Evolutionary conservation across 2,888 invertebrate genomes (phyloP), one percentile per base, ranked within the genome.

Genomic region (Carpatolechia fugitivella): DNA sequence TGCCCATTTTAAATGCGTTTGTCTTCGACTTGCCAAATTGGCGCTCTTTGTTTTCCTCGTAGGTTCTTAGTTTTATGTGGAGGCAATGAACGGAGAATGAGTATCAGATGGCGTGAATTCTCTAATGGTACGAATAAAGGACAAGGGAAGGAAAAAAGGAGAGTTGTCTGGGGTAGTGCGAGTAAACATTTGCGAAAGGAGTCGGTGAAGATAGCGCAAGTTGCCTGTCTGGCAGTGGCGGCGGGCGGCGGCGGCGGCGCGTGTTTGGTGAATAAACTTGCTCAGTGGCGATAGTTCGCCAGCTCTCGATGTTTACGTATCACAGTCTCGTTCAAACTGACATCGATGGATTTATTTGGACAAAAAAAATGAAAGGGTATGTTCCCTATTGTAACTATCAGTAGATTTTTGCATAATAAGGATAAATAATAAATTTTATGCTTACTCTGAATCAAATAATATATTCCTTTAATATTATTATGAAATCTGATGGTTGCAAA

Each of bases 1-100:
- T 86, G 80, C 88, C 89, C 90, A 89, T 90, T 89, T 90, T 90
- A 90, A 90, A 90, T 86, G 83, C 88, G 87, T 89, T 89, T 85
- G 89, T 88, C 89, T 88, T 81, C 83, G 78, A 86, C 83, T 86
- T 83, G 85, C 86, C 86, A 86, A 88, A 87, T 88, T 86, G 84
- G 82, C 80, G 80, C 73, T 80, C 84, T 85, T 83, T 85, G 84
- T 85, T 85, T 85, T 82, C 80, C 79, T 78, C 73, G 72, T 70
- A 74, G 74, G 71, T 79, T 80, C 73, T 76, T 75, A 82, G 76
- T 76, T 80, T 78, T 73, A 78, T 71, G 66, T 74, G 61, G 64
- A 58, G 49, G 54, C 54, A 54, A 60, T 60, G 57, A 60, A 60
- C 58, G 57, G 47, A 56, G 54, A 55, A 60, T 58, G 54, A 56